phyloP scores from a whole-genome alignment of 2,888 invertebrate genomes.

The Eulithis testata region DNA sequence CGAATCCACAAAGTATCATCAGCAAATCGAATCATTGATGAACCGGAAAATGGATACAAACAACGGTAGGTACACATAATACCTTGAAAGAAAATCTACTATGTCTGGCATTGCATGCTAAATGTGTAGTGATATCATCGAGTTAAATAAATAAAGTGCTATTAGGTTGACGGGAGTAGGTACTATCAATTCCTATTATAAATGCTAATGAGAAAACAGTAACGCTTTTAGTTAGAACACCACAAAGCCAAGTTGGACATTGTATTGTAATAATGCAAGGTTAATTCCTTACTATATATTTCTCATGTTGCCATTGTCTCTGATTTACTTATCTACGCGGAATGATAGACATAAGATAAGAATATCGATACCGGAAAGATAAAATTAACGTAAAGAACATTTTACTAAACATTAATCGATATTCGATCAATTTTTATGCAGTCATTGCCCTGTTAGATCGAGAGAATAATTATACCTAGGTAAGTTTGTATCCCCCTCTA shows the following conservation, averaged over 20 bases:
- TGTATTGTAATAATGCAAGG: conserved; percentile 33
- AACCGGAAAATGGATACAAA: conserved; percentile 30
- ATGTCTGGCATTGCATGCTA: conserved; percentile 37
- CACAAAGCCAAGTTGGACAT: conserved; percentile 27
- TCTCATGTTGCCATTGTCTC: conserved; percentile 13
- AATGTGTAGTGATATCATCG: conserved; percentile 40
- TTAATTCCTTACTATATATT: neutral
- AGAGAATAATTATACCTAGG: conserved; percentile 2
- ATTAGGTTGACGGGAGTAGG: conserved; percentile 29
- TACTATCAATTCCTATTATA: conserved; percentile 33
- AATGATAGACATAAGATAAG: neutral
- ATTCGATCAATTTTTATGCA: neutral
- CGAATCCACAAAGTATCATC: conserved; percentile 21
- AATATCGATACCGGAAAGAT: neutral
- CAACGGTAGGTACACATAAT: conserved; percentile 19
- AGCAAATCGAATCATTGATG: conserved; percentile 21
- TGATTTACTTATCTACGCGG: neutral
- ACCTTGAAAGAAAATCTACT: conserved; percentile 38
- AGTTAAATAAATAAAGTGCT: conserved; percentile 26
- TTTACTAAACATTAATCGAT: neutral
- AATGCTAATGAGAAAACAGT: conserved; percentile 23
- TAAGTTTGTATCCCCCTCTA: conserved; percentile 29
- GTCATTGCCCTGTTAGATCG: neutral
- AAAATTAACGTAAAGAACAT: neutral
- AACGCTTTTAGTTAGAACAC: conserved; percentile 12